Percentiles rank a stretch among this genome's conserved stretches.
These are phyloP conservation scores for Cryptotermes secundus DNA, from an alignment of 1,140 invertebrate species.

Conservation along the genomic window DNA sequence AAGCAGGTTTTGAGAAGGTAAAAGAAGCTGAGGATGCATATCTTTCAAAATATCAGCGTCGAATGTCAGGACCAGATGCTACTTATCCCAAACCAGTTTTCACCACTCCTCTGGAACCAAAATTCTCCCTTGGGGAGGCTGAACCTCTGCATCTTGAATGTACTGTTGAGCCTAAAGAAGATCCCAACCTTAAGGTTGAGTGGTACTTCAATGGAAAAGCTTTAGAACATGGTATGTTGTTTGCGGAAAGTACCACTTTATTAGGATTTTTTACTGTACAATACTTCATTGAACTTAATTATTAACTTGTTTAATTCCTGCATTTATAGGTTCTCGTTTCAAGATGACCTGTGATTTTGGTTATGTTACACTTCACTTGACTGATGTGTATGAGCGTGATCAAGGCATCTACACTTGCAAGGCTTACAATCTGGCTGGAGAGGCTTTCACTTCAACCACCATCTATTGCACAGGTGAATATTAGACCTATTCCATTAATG, in stretches of 20 bases:
- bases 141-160: constrained; percentile 90
- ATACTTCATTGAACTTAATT: background rate
- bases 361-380: constrained; percentile 86
- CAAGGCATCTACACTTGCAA: constrained; percentile 93
- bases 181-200: constrained; percentile 92
- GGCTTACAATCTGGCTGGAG: constrained; percentile 80
- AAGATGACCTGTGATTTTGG: constrained; percentile 90
- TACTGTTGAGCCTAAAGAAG: constrained; percentile 92
- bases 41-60: constrained; percentile 65
- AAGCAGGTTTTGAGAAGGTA: constrained; percentile 79
- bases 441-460: constrained; percentile 89
- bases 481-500: background rate
- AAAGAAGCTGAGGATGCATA: constrained; percentile 79
- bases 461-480: constrained; percentile 65
- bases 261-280: no score
- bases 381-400: constrained; percentile 88
- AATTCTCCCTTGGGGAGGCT: constrained; percentile 85
- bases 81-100: constrained; percentile 86
- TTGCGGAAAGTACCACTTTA: no score
- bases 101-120: constrained; percentile 75
- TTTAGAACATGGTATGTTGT: constrained; percentile 66
- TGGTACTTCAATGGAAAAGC: constrained; percentile 93
- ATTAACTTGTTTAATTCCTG: background rate
- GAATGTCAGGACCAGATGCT: constrained; percentile 65
- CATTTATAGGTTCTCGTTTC: constrained; percentile 62